Evolutionary conservation across 2,797 vertebrate genomes (phyloP).

Genomic region (Sebastes umbrosus): DNA sequence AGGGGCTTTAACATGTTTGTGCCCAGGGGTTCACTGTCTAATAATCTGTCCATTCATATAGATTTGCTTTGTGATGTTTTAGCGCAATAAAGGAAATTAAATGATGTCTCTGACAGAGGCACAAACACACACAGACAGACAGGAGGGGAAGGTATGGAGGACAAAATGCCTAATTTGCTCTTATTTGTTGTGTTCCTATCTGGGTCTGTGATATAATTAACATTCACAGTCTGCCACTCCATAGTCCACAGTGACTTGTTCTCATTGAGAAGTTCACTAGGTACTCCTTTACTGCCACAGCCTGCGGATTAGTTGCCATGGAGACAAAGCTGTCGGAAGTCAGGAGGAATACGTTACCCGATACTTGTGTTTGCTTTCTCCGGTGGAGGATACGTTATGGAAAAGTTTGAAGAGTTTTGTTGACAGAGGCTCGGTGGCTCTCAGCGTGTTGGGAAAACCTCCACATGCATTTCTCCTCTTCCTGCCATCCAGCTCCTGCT

Average conservation of each 20-base stretch:
- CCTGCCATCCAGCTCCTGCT: background rate
- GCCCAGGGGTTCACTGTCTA: background rate
- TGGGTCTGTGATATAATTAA: conserved; percentile 60
- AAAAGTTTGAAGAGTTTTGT: conserved; percentile 50
- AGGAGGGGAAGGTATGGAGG: background rate
- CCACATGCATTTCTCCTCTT: background rate
- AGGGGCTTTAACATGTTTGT: background rate
- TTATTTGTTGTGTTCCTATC: conserved; percentile 28
- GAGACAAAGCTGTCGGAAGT: conserved; percentile 69
- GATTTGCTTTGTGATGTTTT: background rate
- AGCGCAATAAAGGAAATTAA: background rate
- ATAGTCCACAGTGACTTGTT: conserved; percentile 63
- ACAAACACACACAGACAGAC: background rate
- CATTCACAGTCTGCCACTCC: conserved; percentile 63
- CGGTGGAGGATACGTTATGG: conserved; percentile 20
- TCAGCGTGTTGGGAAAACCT: background rate
- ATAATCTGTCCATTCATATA: background rate
- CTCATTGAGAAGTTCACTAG: conserved; percentile 75
- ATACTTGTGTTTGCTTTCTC: conserved; percentile 38
- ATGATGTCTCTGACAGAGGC: background rate
- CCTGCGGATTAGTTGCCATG: conserved; percentile 73
- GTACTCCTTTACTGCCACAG: conserved; percentile 61
- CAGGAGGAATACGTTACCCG: conserved; percentile 42
- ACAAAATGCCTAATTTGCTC: conserved; percentile 9
- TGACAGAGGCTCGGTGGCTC: conserved; percentile 25